phyloP scores from a whole-genome alignment of 1,140 invertebrate genomes.

The Cyphomyrmex costatus region DNA sequence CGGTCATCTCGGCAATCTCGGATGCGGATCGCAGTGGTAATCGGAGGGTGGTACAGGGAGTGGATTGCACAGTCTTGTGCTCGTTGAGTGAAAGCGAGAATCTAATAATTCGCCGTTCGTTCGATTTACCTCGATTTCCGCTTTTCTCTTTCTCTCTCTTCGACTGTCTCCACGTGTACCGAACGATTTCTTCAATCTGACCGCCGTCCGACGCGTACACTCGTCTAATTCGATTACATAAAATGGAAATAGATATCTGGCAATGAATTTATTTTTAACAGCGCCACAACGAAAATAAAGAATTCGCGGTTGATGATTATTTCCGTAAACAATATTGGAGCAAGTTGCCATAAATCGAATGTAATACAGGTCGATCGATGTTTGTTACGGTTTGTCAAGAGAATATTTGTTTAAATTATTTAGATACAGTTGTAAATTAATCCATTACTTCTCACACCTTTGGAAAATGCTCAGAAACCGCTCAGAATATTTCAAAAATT shows the following conservation, averaged over 20 bases:
- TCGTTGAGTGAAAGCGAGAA: conserved; percentile 62
- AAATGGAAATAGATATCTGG: conserved; percentile 18
- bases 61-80: conserved; percentile 59
- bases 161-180: conserved; percentile 11
- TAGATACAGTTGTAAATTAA: background rate
- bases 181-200: conserved; percentile 30
- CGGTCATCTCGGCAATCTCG: conserved; percentile 74
- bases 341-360: background rate
- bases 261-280: conserved; percentile 31
- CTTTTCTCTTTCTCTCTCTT: conserved; percentile 38
- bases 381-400: background rate
- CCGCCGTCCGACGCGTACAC: background rate
- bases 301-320: conserved; percentile 29
- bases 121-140: conserved; percentile 63
- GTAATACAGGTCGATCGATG: background rate
- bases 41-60: conserved; percentile 13
- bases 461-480: background rate
- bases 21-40: conserved; percentile 62
- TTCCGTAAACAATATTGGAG: background rate
- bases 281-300: background rate
- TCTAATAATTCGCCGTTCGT: conserved; percentile 69
- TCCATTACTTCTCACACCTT: background rate
- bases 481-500: background rate
- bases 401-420: background rate
- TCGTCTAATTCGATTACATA: conserved; percentile 61